Evolutionary conservation across 2,888 invertebrate species (phyloP).

Genomic region (Pecten maximus): DNA sequence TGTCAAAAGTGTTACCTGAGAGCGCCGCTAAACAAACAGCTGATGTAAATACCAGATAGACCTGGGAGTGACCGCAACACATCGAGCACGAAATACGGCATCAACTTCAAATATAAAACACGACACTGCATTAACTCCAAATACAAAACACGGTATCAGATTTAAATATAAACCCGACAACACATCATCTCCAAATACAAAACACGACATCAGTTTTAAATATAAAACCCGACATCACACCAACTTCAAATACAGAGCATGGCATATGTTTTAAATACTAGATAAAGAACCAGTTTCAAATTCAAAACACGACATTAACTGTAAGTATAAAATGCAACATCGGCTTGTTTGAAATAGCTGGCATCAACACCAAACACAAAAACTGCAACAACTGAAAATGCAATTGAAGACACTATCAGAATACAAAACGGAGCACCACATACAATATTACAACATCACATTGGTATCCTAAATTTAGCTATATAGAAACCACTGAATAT

Average conservation of each 20-base stretch:
- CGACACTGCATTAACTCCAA: too few species aligned
- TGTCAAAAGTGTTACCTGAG: constrained; percentile 54
- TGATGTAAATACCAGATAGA: constrained; percentile 65
- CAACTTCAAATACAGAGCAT: too few species aligned
- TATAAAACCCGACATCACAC: neutral
- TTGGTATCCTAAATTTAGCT: too few species aligned
- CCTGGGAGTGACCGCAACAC: constrained; percentile 62
- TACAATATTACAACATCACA: too few species aligned
- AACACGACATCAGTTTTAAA: constrained; percentile 59
- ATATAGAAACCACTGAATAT: too few species aligned
- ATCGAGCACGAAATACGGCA: constrained; percentile 67
- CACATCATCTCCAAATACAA: constrained; percentile 60
- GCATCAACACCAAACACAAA: too few species aligned
- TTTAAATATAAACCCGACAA: constrained; percentile 31
- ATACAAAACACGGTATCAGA: too few species aligned
- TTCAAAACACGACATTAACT: neutral
- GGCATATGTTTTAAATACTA: constrained; percentile 49
- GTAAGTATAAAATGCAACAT: too few species aligned
- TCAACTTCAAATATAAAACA: constrained; percentile 43
- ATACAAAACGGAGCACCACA: too few species aligned
- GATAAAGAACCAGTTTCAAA: constrained; percentile 59
- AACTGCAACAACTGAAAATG: too few species aligned
- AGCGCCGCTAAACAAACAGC: constrained; percentile 67
- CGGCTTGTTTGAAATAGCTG: too few species aligned
- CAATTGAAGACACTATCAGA: too few species aligned